These are phyloP conservation scores for Kryptolebias ocellatus DNA, from an alignment of 2,797 vertebrate genomes.

Conservation along the genomic window DNA sequence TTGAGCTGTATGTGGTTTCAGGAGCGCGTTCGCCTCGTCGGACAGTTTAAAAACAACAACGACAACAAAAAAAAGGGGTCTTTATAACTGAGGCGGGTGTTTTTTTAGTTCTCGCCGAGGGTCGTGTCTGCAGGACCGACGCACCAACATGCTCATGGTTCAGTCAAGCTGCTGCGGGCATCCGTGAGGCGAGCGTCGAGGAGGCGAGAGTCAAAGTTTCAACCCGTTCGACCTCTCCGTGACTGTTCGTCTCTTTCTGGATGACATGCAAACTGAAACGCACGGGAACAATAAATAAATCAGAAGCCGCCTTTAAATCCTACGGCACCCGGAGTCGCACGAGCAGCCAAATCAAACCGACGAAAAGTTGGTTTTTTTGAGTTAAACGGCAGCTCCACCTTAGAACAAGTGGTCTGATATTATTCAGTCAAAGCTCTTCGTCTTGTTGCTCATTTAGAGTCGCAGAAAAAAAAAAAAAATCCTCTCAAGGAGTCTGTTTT, in stretches of 20 bases:
- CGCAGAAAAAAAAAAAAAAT: constrained; percentile 23
- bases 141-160: constrained; percentile 74
- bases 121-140: constrained; percentile 64
- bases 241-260: constrained; percentile 34
- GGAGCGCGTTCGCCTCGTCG: constrained; percentile 61
- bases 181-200: constrained; percentile 32
- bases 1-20: constrained; percentile 77
- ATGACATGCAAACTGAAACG: constrained; percentile 46
- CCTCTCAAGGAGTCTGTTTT: constrained; percentile 15
- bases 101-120: constrained; percentile 50
- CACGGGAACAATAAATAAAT: constrained; percentile 30
- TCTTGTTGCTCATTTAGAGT: constrained; percentile 28
- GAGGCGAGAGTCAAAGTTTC: constrained; percentile 25
- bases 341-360: constrained; percentile 26
- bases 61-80: constrained; percentile 46
- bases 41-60: not conserved
- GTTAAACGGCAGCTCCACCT: constrained; percentile 36
- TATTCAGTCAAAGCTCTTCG: constrained; percentile 9
- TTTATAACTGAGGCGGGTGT: constrained; percentile 81
- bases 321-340: constrained; percentile 41
- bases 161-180: constrained; percentile 72
- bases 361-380: constrained; percentile 27
- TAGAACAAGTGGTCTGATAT: constrained; percentile 24
- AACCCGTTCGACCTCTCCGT: constrained; percentile 27
- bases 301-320: constrained; percentile 43